Evolutionary conservation across 2,797 vertebrate genomes (phyloP), one percentile per base, ranked within the genome.

Genomic region (Aselliscus stoliczkanus): DNA sequence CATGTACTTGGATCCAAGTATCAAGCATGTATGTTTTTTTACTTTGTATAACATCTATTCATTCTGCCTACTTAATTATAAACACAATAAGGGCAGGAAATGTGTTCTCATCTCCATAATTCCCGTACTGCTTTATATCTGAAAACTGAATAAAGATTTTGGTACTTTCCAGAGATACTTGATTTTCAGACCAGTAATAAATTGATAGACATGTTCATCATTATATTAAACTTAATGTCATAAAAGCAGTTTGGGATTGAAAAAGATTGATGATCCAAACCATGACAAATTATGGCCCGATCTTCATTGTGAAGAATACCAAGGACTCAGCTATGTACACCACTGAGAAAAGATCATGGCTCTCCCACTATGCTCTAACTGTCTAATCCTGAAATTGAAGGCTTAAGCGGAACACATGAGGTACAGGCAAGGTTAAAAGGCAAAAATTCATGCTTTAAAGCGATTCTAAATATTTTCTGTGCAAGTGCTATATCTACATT

Each of bases 121-220:
- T 84, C 4, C 52, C 50, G 18, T 18, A 31, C 14, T 34, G 6
- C 23, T 70, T 5, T 58, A 39, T 60, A 47, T 44, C 72, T 86
- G 73, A 85, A 93, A 85, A 80, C 42, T 76, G n/a, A 93, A 75
- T 60, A 37, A 90, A 90, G 52, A 84, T 58, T 62, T 83, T 56
- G 1, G 23, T 34, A 60, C 34, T 60, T 85, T 10, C n/a, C 56
- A 12, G 23, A 29, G 31, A 13, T 52, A 50, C 44, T 94, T 95
- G 75, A 1, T 1, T 70, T 58, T 77, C 88, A 14, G 29, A 64
- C 0, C 2, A 7, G 15, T 8, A 67, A 52, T 21, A 29, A 56
- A 31, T 54, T 67, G 4, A 70, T 84, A 12, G 5, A 12, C 34
- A 25, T 67, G 2, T 50, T 4, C 18, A 17, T 76, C 6, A 86